Evolutionary conservation across 2,888 invertebrate genomes (phyloP), one percentile per base, ranked within the genome.

Genomic region (Parthenolecanium corni): DNA sequence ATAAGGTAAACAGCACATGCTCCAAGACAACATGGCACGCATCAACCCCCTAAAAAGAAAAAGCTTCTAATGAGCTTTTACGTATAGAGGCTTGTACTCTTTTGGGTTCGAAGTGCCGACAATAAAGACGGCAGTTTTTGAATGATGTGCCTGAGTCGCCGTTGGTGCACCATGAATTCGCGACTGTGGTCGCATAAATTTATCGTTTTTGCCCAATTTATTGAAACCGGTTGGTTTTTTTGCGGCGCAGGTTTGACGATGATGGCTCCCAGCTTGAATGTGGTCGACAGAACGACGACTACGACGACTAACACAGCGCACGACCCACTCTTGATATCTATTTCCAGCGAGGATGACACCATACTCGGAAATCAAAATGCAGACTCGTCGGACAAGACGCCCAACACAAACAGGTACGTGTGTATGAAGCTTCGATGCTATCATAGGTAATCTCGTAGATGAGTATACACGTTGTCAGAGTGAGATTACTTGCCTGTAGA

Each of bases 271-370:
- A 63, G 40, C 18, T 46, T 52, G 52, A 54, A 44, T 20, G 31
- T 63, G 12, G 14, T 20, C 46, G 63, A 63, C 11, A 25, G 63
- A 46, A 24, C 63, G 3, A 46, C 38, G 16, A 44, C 36, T 11
- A 9, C 31, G 36, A 24, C 63, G 3, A 46, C 38, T 12, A 44
- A 18, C 2, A 9, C 31, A 9, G 5, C 4, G 4, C 53, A 47
- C 31, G 53, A 52, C 9, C 46, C 42, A n/a, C 44, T 53, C 31
- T 14, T 47, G 9, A 46, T 63, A n/a, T 58, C 57, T n/a, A 58
- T 58, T n/a, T 57, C 57, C 23, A 64, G 52, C 64, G 64, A 64
- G 44, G 64, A 64, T 64, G 64, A 58, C 23, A n/a, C 16, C n/a
- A 57, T 40, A 5, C 12, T 57, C 12, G 38, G 42, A 6, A 58